A percentile compares a stretch with the other conserved stretches of the same genome.
These are phyloP conservation scores for Tipula vernalis DNA, from an alignment of 2,888 invertebrate species.

Conservation along the genomic window DNA sequence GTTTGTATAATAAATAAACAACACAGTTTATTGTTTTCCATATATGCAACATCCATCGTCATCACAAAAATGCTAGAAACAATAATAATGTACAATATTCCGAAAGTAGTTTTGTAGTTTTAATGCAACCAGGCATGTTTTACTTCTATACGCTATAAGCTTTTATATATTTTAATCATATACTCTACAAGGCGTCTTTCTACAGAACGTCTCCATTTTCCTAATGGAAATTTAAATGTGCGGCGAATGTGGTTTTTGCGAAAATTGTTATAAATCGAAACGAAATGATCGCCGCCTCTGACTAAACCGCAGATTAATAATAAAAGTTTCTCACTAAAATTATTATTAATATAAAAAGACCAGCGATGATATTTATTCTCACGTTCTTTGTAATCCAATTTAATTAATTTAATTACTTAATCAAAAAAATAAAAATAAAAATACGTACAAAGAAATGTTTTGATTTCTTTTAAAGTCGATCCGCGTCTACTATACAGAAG, in stretches of 20 bases:
- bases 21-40: neutral
- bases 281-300: neutral
- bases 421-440: neutral
- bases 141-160: neutral
- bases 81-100: neutral
- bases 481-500: neutral
- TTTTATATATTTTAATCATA: neutral
- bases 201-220: neutral
- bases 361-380: neutral
- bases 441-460: neutral
- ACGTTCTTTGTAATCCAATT: slow-evolving; percentile 4
- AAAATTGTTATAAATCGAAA: neutral
- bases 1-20: neutral
- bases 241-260: neutral
- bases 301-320: neutral
- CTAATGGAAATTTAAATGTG: neutral
- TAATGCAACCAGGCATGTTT: neutral
- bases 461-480: neutral
- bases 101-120: neutral
- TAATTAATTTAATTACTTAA: neutral
- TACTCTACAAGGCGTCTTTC: neutral
- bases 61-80: neutral
- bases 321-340: neutral
- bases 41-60: neutral
- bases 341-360: neutral